These are phyloP conservation scores for Enteromius paludinosus DNA, from an alignment of 2,797 vertebrate genomes.

Conservation along the genomic window DNA sequence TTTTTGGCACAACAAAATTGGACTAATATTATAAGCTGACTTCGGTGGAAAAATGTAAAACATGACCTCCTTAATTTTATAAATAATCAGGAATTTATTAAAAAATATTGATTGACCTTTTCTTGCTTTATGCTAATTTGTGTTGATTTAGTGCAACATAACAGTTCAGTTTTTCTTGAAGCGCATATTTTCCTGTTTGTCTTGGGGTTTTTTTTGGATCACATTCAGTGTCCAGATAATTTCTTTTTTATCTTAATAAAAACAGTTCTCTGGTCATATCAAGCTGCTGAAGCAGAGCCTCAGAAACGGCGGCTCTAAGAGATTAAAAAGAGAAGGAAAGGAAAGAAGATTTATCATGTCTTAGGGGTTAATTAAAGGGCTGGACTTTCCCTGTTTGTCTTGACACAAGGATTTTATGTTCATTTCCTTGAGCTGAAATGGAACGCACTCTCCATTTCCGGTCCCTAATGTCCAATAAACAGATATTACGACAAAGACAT, in stretches of 20 bases:
- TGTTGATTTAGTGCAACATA: neutral
- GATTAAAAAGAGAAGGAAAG: constrained; percentile 31
- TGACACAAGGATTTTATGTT: constrained; percentile 31
- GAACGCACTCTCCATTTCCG: neutral
- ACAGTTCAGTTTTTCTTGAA: neutral
- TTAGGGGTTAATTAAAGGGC: constrained; percentile 60
- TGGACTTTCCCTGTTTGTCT: constrained; percentile 14
- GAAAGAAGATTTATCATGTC: constrained; percentile 23
- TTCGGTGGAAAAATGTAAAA: neutral
- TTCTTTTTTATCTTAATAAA: neutral
- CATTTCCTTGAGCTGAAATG: constrained; percentile 28
- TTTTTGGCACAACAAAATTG: neutral
- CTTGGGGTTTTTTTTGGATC: neutral
- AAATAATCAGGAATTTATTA: neutral
- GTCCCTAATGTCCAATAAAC: constrained; percentile 22
- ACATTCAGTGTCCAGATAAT: neutral
- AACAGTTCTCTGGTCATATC: neutral
- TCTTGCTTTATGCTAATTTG: neutral
- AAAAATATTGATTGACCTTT: neutral
- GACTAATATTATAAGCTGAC: neutral
- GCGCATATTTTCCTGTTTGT: neutral
- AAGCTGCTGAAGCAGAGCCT: neutral
- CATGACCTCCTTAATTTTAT: neutral
- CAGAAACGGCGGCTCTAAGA: neutral
- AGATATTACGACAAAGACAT: constrained; percentile 14